Base-by-base conservation (phyloP, 2,888 invertebrate genomes). In the Alviniconcha strummeri region DNA sequence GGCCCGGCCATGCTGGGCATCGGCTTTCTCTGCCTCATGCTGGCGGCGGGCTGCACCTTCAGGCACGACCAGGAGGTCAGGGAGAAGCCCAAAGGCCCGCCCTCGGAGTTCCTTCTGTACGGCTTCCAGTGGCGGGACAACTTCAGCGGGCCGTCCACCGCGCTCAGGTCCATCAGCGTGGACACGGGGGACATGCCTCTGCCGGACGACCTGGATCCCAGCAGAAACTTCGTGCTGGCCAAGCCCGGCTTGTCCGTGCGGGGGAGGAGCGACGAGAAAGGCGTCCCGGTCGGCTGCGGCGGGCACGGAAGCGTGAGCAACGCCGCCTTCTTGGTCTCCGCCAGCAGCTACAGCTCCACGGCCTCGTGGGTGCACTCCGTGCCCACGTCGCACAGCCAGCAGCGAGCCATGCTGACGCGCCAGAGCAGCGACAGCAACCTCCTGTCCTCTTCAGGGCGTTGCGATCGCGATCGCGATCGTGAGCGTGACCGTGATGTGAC, bases 21-120 rank as follows among this genome's bases (percentile, higher is more conserved):
- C 11, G 87, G 88, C 4, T 52, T 87, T 4, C n/a, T 87, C 5
- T 56, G 82, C 9, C 80, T 88, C 11, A 71, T 88, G 71, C 19
- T 86, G 52, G 82, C 83, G 2, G 86, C 84, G 1, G 88, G 80
- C 11, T 85, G 77, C 67, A 83, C 85, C 8, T 84, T 84, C 72
- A 74, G 77, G 11, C 75, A 82, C 60, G 84, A 86, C 69, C 83
- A 86, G 52, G 64, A 80, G 11, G 36, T 82, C 6, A 60, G 85
- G 9, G 54, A 78, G 72, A 83, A 80, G 36, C 60, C 64, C 56
- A n/a, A 52, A 5, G 6, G 15, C 54, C 69, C 67, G 55, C 57
- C 56, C 52, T 19, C n/a, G 5, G 72, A 82, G 64, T 72, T 84
- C 56, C 52, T 83, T 60, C n/a, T 86, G 15, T 74, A 57, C 6